These are phyloP conservation scores for Ptiloglossa arizonensis DNA, from an alignment of 1,140 invertebrate species.

Conservation along the genomic window DNA sequence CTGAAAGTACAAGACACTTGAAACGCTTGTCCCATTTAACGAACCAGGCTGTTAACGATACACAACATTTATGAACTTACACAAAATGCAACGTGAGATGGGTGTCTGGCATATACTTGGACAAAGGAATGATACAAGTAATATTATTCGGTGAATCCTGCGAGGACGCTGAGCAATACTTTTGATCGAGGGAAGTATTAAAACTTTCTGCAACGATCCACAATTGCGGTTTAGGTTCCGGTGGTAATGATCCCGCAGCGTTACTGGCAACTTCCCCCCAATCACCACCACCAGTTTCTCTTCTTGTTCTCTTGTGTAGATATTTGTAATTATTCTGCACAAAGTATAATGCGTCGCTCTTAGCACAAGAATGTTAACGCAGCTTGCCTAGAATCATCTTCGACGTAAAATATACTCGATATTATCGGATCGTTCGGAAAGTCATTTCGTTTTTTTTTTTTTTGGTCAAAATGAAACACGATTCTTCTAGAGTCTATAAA, in stretches of 20 bases:
- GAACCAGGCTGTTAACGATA: not conserved
- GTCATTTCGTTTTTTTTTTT: too few relatives aligned
- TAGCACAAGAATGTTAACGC: too few relatives aligned
- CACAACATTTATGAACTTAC: conserved; percentile 57
- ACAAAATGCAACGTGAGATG: conserved; percentile 76
- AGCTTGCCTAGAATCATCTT: not conserved
- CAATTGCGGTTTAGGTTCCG: conserved; percentile 76
- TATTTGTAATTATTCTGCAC: conserved; percentile 76
- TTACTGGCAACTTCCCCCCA: conserved; percentile 79
- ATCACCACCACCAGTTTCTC: conserved; percentile 72
- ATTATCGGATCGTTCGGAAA: too few relatives aligned
- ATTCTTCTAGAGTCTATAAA: too few relatives aligned
- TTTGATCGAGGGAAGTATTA: conserved; percentile 76
- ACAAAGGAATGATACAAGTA: conserved; percentile 75
- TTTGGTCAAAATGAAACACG: too few relatives aligned
- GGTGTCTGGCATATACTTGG: conserved; percentile 78
- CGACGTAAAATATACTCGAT: not conserved
- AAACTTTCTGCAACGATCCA: conserved; percentile 75
- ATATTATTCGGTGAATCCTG: conserved; percentile 74
- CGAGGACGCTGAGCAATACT: conserved; percentile 73
- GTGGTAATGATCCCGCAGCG: conserved; percentile 76
- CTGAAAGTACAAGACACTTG: conserved; percentile 49
- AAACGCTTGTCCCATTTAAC: too few relatives aligned
- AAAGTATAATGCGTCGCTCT: not conserved
- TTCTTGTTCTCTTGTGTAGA: conserved; percentile 72